Percentiles rank a stretch among this genome's conserved stretches.
Conservation (phyloP, 1,140 invertebrate species). For the Apis florea region DNA sequence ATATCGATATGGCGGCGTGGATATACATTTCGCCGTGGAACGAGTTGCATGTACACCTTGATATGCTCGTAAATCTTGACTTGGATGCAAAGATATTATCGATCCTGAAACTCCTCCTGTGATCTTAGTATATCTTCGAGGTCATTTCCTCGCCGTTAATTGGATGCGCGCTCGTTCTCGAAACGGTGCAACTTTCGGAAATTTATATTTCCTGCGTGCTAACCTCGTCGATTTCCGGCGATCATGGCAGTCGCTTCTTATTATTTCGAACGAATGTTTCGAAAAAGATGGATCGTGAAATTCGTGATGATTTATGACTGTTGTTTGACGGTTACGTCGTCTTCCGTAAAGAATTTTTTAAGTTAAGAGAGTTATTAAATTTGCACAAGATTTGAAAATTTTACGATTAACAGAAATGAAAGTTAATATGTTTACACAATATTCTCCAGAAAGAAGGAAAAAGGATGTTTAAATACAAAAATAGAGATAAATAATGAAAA, state of each 20-base stretch:
- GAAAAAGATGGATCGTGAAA: neutral
- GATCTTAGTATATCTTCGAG: conserved; percentile 16
- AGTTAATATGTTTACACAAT: too few species aligned
- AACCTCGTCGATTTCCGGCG: neutral
- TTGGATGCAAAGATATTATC: conserved; percentile 24
- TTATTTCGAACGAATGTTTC: too few species aligned
- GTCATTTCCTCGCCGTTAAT: conserved; percentile 12
- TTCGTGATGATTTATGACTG: neutral
- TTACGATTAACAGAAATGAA: too few species aligned
- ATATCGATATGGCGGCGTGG: conserved; percentile 17
- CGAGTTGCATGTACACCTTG: neutral
- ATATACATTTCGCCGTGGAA: neutral
- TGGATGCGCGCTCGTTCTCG: neutral
- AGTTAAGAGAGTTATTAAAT: neutral
- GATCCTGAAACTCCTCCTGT: neutral
- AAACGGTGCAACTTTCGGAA: neutral
- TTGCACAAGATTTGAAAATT: too few species aligned
- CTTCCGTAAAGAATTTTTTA: neutral
- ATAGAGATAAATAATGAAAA: too few species aligned
- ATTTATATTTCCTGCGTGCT: conserved; percentile 32
- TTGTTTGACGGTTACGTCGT: neutral
- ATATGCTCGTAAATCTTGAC: conserved; percentile 35
- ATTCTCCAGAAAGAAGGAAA: neutral
- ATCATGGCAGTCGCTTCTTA: neutral
- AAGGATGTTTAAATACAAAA: neutral